These are phyloP conservation scores for Choloepus hoffmanni DNA, from an alignment of 2,113 vertebrate genomes.

Conservation along the genomic window DNA sequence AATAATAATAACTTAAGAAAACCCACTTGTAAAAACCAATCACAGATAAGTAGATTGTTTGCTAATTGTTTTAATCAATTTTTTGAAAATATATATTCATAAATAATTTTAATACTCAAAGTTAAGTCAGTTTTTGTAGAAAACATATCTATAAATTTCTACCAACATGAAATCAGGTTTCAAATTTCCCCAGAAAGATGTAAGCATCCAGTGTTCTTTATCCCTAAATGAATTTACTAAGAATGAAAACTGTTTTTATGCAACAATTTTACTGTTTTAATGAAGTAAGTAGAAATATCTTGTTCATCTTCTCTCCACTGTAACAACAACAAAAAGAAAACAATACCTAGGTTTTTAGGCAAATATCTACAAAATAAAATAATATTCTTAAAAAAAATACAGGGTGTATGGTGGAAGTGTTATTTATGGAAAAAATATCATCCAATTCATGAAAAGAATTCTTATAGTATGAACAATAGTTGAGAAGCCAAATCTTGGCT, in stretches of 20 bases:
- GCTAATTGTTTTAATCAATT: background rate
- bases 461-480: background rate
- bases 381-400: background rate
- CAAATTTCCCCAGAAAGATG: background rate
- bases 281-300: background rate
- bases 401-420: background rate
- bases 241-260: background rate
- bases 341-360: background rate
- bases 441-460: background rate
- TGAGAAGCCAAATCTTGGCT: background rate
- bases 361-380: background rate
- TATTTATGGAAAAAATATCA: background rate
- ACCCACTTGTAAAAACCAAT: background rate
- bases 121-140: conserved; percentile 1
- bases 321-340: background rate
- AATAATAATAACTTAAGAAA: conserved; percentile 43
- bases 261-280: background rate
- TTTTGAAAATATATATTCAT: conserved; percentile 39
- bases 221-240: conserved; percentile 18
- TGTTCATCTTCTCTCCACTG: background rate
- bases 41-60: conserved; percentile 38
- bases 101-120: background rate
- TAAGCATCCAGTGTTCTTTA: background rate
- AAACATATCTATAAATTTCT: background rate
- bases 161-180: conserved; percentile 27